A percentile compares a stretch with the other conserved stretches of the same genome.
Evolutionary conservation across 2,888 invertebrate species (phyloP).

Genomic region (Phorcus lineatus): DNA sequence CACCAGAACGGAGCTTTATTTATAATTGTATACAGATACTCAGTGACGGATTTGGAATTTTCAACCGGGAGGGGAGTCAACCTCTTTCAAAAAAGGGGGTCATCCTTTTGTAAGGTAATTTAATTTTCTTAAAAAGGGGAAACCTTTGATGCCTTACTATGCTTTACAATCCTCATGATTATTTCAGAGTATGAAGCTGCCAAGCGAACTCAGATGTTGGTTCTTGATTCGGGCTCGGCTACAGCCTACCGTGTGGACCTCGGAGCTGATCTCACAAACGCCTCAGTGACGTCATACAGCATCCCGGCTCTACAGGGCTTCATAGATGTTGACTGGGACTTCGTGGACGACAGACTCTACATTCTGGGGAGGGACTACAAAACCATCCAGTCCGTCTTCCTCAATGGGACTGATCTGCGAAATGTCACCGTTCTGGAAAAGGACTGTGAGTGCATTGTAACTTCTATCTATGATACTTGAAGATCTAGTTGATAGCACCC

Average conservation of each 20-base stretch:
- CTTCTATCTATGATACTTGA: background rate
- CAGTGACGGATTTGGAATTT: no score
- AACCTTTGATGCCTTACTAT: no score
- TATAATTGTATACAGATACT: no score
- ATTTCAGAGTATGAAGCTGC: no score
- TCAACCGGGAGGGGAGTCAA: no score
- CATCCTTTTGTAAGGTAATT: no score
- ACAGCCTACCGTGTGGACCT: background rate
- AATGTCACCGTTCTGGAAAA: background rate
- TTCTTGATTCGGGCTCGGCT: background rate
- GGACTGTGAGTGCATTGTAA: background rate
- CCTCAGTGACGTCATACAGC: background rate
- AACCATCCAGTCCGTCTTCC: background rate
- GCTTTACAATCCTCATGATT: no score
- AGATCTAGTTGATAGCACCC: no score
- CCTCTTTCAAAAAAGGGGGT: no score
- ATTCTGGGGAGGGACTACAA: background rate
- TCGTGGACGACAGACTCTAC: background rate
- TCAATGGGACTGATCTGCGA: background rate
- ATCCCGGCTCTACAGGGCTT: background rate
- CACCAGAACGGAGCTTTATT: no score
- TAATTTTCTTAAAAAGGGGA: no score
- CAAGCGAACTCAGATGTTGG: background rate
- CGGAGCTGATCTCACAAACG: background rate
- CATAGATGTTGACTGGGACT: background rate